Conservation (phyloP, 2,113 vertebrate genomes). For the Tympanuchus pallidicinctus region DNA sequence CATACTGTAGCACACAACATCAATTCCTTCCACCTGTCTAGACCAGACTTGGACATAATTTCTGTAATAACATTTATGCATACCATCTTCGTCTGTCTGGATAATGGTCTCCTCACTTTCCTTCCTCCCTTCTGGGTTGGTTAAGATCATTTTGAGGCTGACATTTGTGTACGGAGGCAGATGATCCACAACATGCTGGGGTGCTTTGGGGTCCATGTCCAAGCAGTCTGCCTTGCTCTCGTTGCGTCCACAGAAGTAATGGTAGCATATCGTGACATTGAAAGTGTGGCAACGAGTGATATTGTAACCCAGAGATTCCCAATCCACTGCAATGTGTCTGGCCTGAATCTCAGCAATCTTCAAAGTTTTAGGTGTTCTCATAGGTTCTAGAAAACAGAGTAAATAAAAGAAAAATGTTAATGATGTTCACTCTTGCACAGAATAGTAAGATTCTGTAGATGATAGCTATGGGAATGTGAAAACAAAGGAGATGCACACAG, state of each 20-base stretch:
- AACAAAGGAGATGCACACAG: neutral
- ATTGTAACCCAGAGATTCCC: slow-evolving; percentile 98
- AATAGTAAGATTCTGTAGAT: neutral
- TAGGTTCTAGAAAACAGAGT: slow-evolving; percentile 85
- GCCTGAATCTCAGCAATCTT: slow-evolving; percentile 96
- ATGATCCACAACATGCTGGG: slow-evolving; percentile 91
- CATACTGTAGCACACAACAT: neutral
- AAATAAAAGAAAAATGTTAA: slow-evolving; percentile 28
- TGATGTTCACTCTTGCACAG: neutral
- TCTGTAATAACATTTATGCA: neutral
- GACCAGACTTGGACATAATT: neutral
- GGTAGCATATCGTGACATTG: slow-evolving; percentile 98
- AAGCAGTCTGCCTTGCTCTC: slow-evolving; percentile 93
- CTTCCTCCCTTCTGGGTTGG: slow-evolving; percentile 97
- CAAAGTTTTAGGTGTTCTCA: slow-evolving; percentile 95
- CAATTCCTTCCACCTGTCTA: neutral
- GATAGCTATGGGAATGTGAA: neutral
- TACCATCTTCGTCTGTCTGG: slow-evolving; percentile 98
- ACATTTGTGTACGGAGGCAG: slow-evolving; percentile 97
- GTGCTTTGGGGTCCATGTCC: slow-evolving; percentile 99
- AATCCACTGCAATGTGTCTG: slow-evolving; percentile 94
- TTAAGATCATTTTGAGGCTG: slow-evolving; percentile 98
- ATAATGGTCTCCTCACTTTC: slow-evolving; percentile 97
- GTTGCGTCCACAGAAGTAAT: slow-evolving; percentile 90
- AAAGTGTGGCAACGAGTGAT: slow-evolving; percentile 99